Percentiles rank a stretch among this genome's conserved stretches.
These are phyloP conservation scores for Ephialtes manifestator DNA, from an alignment of 2,888 invertebrate genomes.

Conservation along the genomic window DNA sequence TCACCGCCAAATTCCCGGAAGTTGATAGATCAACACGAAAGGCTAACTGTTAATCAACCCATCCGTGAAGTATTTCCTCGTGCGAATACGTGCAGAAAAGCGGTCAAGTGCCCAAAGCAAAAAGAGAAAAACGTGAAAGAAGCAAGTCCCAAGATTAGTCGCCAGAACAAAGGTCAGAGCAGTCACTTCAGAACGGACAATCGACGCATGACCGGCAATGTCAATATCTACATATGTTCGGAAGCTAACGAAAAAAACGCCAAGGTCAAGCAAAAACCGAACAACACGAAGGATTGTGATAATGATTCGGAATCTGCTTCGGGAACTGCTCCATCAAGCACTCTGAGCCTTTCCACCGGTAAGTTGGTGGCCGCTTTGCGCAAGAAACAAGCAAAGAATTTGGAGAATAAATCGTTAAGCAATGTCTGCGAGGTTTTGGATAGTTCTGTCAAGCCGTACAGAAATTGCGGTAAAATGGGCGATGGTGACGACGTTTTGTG, in stretches of 20 bases:
- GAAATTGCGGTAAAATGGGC: constrained; percentile 9
- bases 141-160: constrained; percentile 8
- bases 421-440: constrained; percentile 53
- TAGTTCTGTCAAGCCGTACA: constrained; percentile 6
- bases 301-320: constrained; percentile 68
- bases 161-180: constrained; percentile 27
- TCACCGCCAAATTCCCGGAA: neutral
- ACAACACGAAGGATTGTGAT: constrained; percentile 34
- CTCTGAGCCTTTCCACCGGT: constrained; percentile 68
- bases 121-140: constrained; percentile 32
- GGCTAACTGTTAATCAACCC: neutral
- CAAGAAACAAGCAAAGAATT: constrained; percentile 62
- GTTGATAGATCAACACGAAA: constrained; percentile 7
- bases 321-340: constrained; percentile 69
- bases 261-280: constrained; percentile 58
- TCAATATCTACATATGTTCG: constrained; percentile 82
- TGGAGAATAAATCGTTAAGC: constrained; percentile 48
- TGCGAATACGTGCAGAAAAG: neutral
- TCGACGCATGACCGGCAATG: constrained; percentile 80
- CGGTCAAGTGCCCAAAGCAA: constrained; percentile 20
- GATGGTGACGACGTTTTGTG: constrained; percentile 22
- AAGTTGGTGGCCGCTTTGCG: constrained; percentile 71
- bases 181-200: constrained; percentile 73
- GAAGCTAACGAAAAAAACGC: constrained; percentile 75
- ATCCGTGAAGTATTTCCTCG: constrained; percentile 31